Base-by-base conservation (phyloP, 37 sponge, comb jelly and placozoan genomes). In the Theonella swinhoei region DNA sequence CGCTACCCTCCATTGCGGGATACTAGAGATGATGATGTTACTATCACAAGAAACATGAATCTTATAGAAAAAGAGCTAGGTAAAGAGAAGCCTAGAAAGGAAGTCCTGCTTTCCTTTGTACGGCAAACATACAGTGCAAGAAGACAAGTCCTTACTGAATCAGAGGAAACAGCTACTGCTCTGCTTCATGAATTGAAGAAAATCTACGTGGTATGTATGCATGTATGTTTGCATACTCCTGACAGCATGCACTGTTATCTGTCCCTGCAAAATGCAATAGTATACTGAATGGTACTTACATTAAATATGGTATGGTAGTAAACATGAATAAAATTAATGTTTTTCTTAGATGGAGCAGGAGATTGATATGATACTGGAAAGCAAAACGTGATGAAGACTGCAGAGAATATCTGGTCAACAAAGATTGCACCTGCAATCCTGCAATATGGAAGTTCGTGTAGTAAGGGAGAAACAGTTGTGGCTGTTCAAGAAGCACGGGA, bases 341-440 rank as follows among this genome's bases (percentile, higher is more conserved):
- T 77, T 59, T 43, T 20, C 36, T 25, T 59, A 79, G 80, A 23
- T 79, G 25, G 68, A 31, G 36, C 64, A 79, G 43, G 80, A 79
- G 37, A 79, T 79, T 8, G 80, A 66, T 42, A 33, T 64, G n/a
- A 32, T 79, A 22, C 40, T 79, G 39, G 39, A 34, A 7, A 79
- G n/a, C 28, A 66, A 64, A 59, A 64, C 32, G 68, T 79, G 25
- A 30, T 28, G 22, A 79, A 79, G 37, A 67, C 42, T 1, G 67
- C 68, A 4, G 24, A 34, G 17, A 63, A 20, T n/a, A 41, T 38
- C 68, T 67, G 68, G 68, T 5, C n/a, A 38, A 62, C 64, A 4
- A 66, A 79, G 39, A 66, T 41, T 39, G 60, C 42, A 26, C 80
- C 80, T 37, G 80, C 80, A 20, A 79, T 79, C 24, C 68, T 79